Evolutionary conservation across 1,140 invertebrate species (phyloP).

Genomic region (Papilio helenus): DNA sequence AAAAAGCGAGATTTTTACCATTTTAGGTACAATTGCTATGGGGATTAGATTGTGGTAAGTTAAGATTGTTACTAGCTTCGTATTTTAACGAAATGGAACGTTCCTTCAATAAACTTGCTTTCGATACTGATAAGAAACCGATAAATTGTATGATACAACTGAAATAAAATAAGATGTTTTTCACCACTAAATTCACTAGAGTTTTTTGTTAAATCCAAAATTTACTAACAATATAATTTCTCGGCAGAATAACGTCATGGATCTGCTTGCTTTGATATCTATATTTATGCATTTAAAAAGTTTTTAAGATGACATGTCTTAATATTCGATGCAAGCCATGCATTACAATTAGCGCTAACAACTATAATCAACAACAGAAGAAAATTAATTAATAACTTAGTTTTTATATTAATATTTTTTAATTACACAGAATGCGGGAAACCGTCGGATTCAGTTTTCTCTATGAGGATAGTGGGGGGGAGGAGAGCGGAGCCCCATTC

Average conservation of each 20-base stretch:
- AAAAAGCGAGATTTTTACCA: slow-evolving; percentile 31
- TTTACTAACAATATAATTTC: not conserved
- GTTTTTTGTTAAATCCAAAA: not conserved
- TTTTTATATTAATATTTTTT: not conserved
- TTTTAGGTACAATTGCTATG: slow-evolving; percentile 52
- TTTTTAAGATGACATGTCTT: no score
- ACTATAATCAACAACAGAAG: not conserved
- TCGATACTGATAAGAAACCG: slow-evolving; percentile 29
- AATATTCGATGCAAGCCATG: no score
- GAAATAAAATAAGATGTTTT: not conserved
- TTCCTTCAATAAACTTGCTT: not conserved
- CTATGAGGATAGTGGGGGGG: slow-evolving; percentile 86
- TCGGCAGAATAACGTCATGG: not conserved
- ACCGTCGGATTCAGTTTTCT: slow-evolving; percentile 70
- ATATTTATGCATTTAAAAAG: no score
- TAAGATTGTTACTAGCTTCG: slow-evolving; percentile 22
- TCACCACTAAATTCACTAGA: not conserved
- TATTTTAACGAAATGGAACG: slow-evolving; percentile 13
- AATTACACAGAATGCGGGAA: slow-evolving; percentile 74
- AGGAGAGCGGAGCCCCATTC: slow-evolving; percentile 83
- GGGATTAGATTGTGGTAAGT: slow-evolving; percentile 54
- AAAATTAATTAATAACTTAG: slow-evolving; percentile 8
- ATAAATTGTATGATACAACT: not conserved
- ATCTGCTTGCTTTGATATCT: no score
- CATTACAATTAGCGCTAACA: no score